Base-by-base conservation (phyloP, 2,888 invertebrate genomes). In the Gandaritis pyraliata region DNA sequence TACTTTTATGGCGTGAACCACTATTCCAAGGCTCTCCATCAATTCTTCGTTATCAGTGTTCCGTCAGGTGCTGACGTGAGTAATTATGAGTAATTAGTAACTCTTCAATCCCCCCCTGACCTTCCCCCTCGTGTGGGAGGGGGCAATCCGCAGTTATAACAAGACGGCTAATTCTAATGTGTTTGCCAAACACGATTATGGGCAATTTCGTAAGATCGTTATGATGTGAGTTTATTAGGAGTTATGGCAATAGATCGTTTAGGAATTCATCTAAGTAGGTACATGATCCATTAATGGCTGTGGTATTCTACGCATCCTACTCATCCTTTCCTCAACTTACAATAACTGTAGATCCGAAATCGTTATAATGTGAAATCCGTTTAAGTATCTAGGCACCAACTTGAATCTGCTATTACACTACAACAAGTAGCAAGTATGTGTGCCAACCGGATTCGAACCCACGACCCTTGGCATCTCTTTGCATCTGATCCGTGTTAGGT, bases 31-130 rank as follows among this genome's bases (percentile, higher is more conserved):
- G 51, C 39, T 41, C 50, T 49, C 30, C 55, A 47, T 61, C 51
- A 46, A 56, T 50, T 50, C 45, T 46, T 13, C 13, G 29, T 47
- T 51, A 56, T 61, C 51, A 56, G 30, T 48, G 7, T 58, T 58
- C 53, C 46, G 49, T 52, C 53, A 53, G 38, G n/a, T 16, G 53
- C 15, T 58, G 58, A 62, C 58, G 62, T 62, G 62, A 54, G 15
- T 16, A 43, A 57, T 57, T 57, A 56, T 39, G 12, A 15, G 48
- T 57, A 61, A 57, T 61, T 52, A 61, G 61, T 53, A 29, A 58
- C 38, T 52, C 39, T n/a, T 51, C 51, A 41, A 18, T 47, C 18
- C 43, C 45, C n/a, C 13, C 23, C n/a, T n/a, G n/a, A 12, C 38
- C 2, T n/a, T 5, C 15, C n/a, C 15, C 13, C 8, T 15, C 15